Evolutionary conservation across 1,140 invertebrate genomes (phyloP).

Genomic region (Philaenus spumarius): DNA sequence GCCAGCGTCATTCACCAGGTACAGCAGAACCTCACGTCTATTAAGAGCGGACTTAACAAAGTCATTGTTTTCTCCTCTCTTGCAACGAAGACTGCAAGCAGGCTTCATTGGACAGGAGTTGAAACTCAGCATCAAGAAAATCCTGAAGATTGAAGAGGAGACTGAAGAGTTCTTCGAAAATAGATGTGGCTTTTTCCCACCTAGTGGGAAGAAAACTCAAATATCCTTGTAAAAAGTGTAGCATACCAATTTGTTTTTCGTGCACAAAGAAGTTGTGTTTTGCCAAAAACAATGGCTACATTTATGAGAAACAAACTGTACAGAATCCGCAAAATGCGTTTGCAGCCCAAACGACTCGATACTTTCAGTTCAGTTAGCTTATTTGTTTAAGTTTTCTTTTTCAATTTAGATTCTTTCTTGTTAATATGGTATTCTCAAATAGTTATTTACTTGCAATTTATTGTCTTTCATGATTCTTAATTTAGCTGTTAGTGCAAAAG

Average conservation of each 20-base stretch:
- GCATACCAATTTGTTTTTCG: not conserved
- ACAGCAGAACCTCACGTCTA: slow-evolving; percentile 5
- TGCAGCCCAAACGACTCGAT: not conserved
- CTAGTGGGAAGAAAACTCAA: not conserved
- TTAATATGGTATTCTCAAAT: too few species aligned
- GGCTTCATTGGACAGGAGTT: not conserved
- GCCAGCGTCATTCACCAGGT: slow-evolving; percentile 27
- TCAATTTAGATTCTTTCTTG: too few species aligned
- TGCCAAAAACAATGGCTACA: too few species aligned
- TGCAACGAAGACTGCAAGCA: not conserved
- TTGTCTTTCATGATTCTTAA: too few species aligned
- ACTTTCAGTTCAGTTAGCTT: too few species aligned
- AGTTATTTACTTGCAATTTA: too few species aligned
- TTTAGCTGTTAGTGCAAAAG: too few species aligned
- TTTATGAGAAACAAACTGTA: not conserved
- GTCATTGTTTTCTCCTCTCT: slow-evolving; percentile 16
- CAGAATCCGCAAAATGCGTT: not conserved
- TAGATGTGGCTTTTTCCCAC: not conserved
- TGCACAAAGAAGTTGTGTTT: slow-evolving; percentile 8
- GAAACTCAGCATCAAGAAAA: not conserved
- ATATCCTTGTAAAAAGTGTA: not conserved
- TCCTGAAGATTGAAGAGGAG: not conserved
- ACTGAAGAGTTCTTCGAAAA: not conserved
- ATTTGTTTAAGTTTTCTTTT: not conserved
- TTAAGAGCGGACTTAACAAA: not conserved